phyloP scores from a whole-genome alignment of 2,113 vertebrate species.

The Indicator maculatus region DNA sequence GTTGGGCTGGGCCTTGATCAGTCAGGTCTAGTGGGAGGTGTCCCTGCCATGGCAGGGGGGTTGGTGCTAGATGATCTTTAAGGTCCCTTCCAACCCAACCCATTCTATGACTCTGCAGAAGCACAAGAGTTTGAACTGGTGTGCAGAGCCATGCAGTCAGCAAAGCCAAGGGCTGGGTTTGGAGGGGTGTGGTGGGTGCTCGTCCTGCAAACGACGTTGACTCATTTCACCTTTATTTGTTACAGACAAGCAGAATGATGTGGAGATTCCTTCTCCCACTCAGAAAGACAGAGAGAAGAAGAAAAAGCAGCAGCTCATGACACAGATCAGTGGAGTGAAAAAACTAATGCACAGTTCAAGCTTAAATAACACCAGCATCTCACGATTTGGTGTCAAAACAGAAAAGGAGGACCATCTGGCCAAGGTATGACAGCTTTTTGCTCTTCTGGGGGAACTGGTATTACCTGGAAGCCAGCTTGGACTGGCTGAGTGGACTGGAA shows the following conservation, averaged over 20 bases:
- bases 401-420: constrained; percentile 94
- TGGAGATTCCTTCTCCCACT: constrained; percentile 96
- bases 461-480: background rate
- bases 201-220: background rate
- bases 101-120: background rate
- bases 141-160: background rate
- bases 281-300: constrained; percentile 94
- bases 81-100: too few species aligned
- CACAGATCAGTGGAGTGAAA: constrained; percentile 94
- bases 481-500: background rate
- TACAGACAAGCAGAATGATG: constrained; percentile 96
- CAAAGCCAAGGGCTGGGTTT: background rate
- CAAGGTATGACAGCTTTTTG: constrained; percentile 78
- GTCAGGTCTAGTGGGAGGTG: too few species aligned
- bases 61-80: too few species aligned
- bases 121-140: background rate
- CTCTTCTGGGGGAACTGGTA: background rate
- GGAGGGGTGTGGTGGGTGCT: background rate
- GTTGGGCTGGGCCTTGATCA: too few species aligned
- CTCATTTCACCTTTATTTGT: background rate
- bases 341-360: constrained; percentile 91
- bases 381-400: constrained; percentile 93
- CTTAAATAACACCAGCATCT: constrained; percentile 85
- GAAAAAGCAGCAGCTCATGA: constrained; percentile 93
- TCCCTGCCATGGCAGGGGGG: too few species aligned